phyloP scores from a whole-genome alignment of 2,888 invertebrate genomes.

The Arctia plantaginis region DNA sequence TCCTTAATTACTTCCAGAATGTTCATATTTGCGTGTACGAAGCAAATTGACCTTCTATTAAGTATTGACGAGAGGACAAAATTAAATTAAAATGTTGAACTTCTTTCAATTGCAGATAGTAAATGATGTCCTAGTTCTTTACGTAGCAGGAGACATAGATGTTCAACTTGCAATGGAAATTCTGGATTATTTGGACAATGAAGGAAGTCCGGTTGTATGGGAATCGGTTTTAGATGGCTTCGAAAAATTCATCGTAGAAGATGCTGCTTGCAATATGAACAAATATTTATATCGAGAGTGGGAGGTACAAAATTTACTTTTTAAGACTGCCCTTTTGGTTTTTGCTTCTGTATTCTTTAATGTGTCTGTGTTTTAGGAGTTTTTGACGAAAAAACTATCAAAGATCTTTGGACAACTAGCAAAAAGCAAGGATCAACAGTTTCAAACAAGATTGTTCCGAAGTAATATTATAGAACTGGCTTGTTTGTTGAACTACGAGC shows the following conservation, averaged over 20 bases:
- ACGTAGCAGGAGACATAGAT: conserved; percentile 70
- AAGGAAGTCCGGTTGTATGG: conserved; percentile 73
- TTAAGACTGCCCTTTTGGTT: background rate
- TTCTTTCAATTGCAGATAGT: conserved; percentile 69
- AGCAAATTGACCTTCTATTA: background rate
- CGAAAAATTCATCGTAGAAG: conserved; percentile 66
- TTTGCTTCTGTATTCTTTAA: background rate
- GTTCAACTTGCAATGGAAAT: conserved; percentile 66
- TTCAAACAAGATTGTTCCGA: conserved; percentile 62
- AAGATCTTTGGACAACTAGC: conserved; percentile 63
- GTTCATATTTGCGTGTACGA: background rate
- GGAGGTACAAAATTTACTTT: conserved; percentile 62
- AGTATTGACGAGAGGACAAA: background rate
- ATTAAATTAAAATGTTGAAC: background rate
- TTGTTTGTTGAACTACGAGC: conserved; percentile 62
- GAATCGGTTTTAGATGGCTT: conserved; percentile 71
- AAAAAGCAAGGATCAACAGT: conserved; percentile 57
- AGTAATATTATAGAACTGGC: conserved; percentile 71
- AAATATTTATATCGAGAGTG: conserved; percentile 71
- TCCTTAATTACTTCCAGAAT: too few relatives aligned
- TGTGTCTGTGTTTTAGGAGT: conserved; percentile 62
- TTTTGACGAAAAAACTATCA: conserved; percentile 67
- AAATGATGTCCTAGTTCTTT: conserved; percentile 78
- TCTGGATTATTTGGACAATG: conserved; percentile 70
- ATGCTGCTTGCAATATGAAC: conserved; percentile 66